Evolutionary conservation across 2,888 invertebrate genomes (phyloP).

Genomic region (Sinentomon sp.): DNA sequence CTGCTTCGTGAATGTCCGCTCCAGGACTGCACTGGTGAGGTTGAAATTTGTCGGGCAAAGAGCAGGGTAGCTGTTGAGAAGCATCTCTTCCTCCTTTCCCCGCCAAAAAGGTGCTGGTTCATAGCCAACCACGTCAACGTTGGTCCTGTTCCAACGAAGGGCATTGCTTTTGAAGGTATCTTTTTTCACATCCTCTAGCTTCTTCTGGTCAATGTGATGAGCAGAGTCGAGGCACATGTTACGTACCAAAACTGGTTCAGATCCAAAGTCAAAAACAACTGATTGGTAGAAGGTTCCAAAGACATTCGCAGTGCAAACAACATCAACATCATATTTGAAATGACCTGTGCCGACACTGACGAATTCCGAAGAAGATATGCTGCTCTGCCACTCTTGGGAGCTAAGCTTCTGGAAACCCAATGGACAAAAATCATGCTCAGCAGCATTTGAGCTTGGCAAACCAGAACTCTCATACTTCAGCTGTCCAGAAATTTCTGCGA

Average conservation of each 20-base stretch:
- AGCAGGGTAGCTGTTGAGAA: constrained; percentile 33
- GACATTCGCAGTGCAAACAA: constrained; percentile 36
- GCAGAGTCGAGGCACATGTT: constrained; percentile 46
- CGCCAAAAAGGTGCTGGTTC: constrained; percentile 19
- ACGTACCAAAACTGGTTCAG: constrained; percentile 31
- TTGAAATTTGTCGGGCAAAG: no score
- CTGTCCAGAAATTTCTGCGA: no score
- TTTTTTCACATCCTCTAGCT: constrained; percentile 16
- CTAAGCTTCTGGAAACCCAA: no score
- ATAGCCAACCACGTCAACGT: constrained; percentile 25
- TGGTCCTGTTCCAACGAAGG: constrained; percentile 31
- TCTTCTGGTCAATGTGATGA: constrained; percentile 1
- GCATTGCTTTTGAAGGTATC: constrained; percentile 29
- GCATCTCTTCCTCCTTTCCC: constrained; percentile 27
- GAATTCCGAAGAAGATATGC: no score
- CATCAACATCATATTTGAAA: constrained; percentile 24
- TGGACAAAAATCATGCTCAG: no score
- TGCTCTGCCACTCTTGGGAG: no score
- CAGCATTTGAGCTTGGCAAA: no score
- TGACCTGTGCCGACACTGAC: no score
- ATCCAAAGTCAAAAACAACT: constrained; percentile 43
- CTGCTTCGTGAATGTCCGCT: constrained; percentile 26
- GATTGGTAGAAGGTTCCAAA: constrained; percentile 52
- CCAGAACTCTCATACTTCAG: no score
- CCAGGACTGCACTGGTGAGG: no score